A percentile compares a stretch with the other conserved stretches of the same genome.
phyloP scores from a whole-genome alignment of 2,113 vertebrate species.

The Pedetes capensis region DNA sequence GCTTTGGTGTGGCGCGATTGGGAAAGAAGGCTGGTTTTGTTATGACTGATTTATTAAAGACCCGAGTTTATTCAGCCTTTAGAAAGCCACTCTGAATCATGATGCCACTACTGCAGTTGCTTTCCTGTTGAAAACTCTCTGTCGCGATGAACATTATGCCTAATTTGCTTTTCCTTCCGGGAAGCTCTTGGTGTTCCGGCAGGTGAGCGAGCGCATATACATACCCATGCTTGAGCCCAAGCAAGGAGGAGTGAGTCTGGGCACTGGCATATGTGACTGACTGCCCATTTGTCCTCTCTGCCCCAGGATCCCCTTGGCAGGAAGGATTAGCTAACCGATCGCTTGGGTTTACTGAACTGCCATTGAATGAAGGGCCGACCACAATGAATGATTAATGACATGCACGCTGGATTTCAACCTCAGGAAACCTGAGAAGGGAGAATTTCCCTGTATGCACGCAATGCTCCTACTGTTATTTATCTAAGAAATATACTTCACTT shows the following conservation, averaged over 20 bases:
- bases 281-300: slow-evolving; percentile 34
- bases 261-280: background rate
- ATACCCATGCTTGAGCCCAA: background rate
- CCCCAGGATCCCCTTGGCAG: slow-evolving; percentile 27
- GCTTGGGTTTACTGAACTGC: slow-evolving; percentile 39
- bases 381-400: slow-evolving; percentile 75
- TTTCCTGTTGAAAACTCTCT: background rate
- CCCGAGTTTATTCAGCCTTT: background rate
- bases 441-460: slow-evolving; percentile 24
- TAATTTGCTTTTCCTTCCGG: background rate
- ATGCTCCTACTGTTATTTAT: slow-evolving; percentile 55
- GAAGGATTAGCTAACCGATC: slow-evolving; percentile 48
- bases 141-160: background rate
- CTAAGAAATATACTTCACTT: slow-evolving; percentile 66
- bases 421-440: slow-evolving; percentile 67
- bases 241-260: background rate
- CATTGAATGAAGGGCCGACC: slow-evolving; percentile 31
- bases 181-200: background rate
- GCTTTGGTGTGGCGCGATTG: background rate
- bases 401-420: slow-evolving; percentile 42
- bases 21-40: background rate
- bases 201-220: background rate
- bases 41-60: background rate
- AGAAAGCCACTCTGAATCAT: background rate
- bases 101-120: background rate